Evolutionary conservation across 2,113 vertebrate genomes (phyloP), one percentile per base, ranked within the genome.

Genomic region (Phainopepla nitens): DNA sequence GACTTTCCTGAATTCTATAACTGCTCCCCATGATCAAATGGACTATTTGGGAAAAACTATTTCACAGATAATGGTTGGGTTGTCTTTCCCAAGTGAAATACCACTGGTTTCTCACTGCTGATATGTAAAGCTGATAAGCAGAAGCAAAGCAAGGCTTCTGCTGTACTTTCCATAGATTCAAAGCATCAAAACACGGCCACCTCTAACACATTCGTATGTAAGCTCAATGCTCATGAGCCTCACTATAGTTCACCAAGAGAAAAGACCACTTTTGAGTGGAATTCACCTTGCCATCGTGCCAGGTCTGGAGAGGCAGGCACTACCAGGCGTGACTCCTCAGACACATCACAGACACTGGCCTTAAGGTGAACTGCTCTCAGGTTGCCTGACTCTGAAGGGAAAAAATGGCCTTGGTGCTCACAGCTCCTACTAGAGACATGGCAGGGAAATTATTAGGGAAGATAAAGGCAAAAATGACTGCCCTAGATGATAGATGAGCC

Each of bases 401-500:
- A 65, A 86, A 56, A 76, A 50, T 3, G 2, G 28, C 25, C 51
- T 64, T 60, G 15, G 57, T 57, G 36, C 53, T 76, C 42, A 72
- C n/a, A 80, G 60, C 4, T 82, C 42, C 75, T 77, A 28, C 50
- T 54, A 61, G 18, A 93, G n/a, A 79, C 18, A 21, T 2, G 29
- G 53, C 31, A 91, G 23, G 19, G 61, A 76, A 91, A 82, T 47
- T 4, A 82, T 20, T 24, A 45, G 36, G 25, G 57, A 77, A 82
- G 57, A 92, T 36, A 70, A 79, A 0, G 5, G 88, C 45, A 91
- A 90, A 92, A 92, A 92, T 77, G 7, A 90, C n/a, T 60, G 25
- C 7, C 25, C 14, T 18, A 53, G 50, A 69, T 72, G 66, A 94
- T 1, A 2, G 45, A 87, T 65, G 41, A 90, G 49, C 23, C 31